A percentile compares a stretch with the other conserved stretches of the same genome.
Evolutionary conservation across 2,797 vertebrate species (phyloP).

Genomic region (Varecia variegata): DNA sequence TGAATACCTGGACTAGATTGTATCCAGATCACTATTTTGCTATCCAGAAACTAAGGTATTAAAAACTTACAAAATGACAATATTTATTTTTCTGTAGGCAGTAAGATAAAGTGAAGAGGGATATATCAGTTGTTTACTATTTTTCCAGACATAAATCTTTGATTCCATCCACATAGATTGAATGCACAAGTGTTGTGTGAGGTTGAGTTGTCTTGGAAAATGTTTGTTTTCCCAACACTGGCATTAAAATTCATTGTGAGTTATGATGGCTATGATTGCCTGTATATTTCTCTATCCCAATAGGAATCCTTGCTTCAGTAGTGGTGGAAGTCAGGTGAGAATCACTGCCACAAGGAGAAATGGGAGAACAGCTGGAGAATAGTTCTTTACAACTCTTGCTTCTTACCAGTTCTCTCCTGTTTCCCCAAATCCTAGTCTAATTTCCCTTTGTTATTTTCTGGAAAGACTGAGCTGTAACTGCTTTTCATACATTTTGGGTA

Average conservation of each 20-base stretch:
- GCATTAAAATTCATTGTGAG: background rate
- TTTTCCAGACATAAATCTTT: background rate
- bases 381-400: background rate
- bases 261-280: background rate
- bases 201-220: background rate
- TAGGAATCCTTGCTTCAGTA: background rate
- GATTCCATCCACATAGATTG: background rate
- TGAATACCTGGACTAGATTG: background rate
- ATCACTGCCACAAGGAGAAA: background rate
- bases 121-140: background rate
- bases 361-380: background rate
- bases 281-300: background rate
- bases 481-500: background rate
- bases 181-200: background rate
- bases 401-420: background rate
- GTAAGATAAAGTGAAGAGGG: background rate
- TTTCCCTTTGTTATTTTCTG: background rate
- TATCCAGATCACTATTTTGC: background rate
- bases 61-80: background rate
- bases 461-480: background rate
- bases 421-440: background rate
- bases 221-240: background rate
- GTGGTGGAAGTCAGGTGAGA: background rate
- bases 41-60: constrained; percentile 9
- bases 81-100: background rate